Base-by-base conservation (phyloP, 2,888 invertebrate species). In the Synergus itoensis region DNA sequence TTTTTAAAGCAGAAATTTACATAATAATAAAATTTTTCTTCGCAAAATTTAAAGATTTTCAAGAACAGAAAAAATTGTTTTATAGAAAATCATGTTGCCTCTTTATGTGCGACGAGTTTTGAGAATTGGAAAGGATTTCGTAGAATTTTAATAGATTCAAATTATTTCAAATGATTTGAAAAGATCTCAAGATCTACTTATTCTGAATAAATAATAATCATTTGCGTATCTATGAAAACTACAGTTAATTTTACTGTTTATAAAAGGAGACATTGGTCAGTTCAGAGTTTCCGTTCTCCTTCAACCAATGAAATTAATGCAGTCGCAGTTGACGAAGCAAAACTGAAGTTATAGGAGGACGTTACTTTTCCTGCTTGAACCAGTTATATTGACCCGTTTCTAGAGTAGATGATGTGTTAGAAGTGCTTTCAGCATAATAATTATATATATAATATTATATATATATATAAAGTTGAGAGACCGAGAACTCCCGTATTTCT, bases 331-430 rank as follows among this genome's bases (percentile, higher is more conserved):
- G 73, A 53, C 53, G 40, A 18, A 73, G 73, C 36, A 73, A 73
- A 48, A 53, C 36, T 40, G 5, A 73, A 73, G 36, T 53, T 53
- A 57, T n/a, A 53, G 36, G 69, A 73, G 43, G 41, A 65, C 65
- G 65, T 9, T 18, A 48, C 11, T 36, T n/a, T 73, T 73, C 73
- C 73, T 73, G 53, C 40, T 73, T 73, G 73, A 73, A 73, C 73
- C 73, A 73, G 73, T 73, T 73, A 40, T 53, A 73, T 73, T 73
- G 53, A 57, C 73, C 53, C 53, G 53, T 16, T 73, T 73, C n/a
- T 40, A n/a, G 3, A 48, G 67, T 43, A 67, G 36, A 69, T n/a
- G 57, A 73, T 73, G 18, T 53, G 53, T 73, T 12, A 73, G 73
- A n/a, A 53, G 53, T 73, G 12, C 36, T 65, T 65, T 65, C 41